These are phyloP conservation scores for Thinocorus orbignyianus DNA, from an alignment of 2,113 vertebrate genomes.

Conservation along the genomic window DNA sequence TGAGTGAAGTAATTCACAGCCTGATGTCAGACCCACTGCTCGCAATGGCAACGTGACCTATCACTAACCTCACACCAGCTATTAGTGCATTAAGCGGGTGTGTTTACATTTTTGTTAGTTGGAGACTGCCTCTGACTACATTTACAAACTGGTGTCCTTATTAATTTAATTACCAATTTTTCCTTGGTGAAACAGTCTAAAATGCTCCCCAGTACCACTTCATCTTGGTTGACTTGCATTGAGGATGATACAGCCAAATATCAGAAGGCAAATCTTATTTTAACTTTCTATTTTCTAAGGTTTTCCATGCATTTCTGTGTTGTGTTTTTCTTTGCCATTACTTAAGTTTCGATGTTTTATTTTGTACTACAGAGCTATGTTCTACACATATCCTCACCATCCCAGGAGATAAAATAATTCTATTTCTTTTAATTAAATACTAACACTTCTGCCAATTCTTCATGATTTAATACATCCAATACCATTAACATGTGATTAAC, in stretches of 20 bases:
- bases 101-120: not conserved
- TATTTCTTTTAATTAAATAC: slow-evolving; percentile 57
- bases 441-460: slow-evolving; percentile 29
- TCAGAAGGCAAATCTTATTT: not conserved
- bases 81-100: not conserved
- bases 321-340: not conserved
- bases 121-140: not conserved
- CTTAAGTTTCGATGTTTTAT: not conserved
- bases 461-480: slow-evolving; percentile 47
- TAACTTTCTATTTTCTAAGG: not conserved
- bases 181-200: not conserved
- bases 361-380: not conserved
- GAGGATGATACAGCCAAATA: not conserved
- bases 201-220: not conserved
- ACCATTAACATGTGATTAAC: slow-evolving; percentile 60
- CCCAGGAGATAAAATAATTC: slow-evolving; percentile 16
- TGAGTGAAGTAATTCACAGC: not conserved
- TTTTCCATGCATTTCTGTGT: not conserved
- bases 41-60: not conserved
- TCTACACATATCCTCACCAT: not conserved
- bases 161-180: not conserved
- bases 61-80: not conserved
- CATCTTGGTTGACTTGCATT: not conserved
- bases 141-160: not conserved
- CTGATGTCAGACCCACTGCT: fast-evolving